Conservation (phyloP, 2,797 vertebrate species). For the Leptodactylus fallax region DNA sequence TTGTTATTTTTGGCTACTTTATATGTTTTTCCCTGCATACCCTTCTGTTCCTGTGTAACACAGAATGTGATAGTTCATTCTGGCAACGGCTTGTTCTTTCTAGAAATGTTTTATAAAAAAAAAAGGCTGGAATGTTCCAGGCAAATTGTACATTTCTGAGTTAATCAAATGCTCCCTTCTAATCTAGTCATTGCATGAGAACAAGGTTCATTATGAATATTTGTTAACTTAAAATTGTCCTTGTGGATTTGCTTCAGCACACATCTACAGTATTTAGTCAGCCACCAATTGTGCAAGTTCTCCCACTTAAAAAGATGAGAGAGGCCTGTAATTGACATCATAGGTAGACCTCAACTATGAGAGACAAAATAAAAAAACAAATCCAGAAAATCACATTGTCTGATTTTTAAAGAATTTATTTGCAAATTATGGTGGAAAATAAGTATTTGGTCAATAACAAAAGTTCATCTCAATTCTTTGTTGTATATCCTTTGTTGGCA, state of each 20-base stretch:
- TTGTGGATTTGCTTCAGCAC: background rate
- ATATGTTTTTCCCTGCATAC: slow-evolving; percentile 33
- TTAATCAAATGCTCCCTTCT: background rate
- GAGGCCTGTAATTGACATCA: too few species aligned
- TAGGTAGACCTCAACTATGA: too few species aligned
- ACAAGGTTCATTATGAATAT: background rate
- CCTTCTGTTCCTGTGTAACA: slow-evolving; percentile 17
- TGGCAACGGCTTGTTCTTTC: slow-evolving; percentile 8
- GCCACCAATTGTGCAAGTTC: too few species aligned
- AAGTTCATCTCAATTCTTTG: too few species aligned
- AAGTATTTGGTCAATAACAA: too few species aligned
- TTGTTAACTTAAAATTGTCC: background rate
- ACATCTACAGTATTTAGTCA: too few species aligned
- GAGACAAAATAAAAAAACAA: too few species aligned
- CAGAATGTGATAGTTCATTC: slow-evolving; percentile 26
- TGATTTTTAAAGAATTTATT: too few species aligned
- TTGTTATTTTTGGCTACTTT: slow-evolving; percentile 47
- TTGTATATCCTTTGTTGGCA: too few species aligned
- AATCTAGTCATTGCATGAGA: background rate
- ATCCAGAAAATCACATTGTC: too few species aligned
- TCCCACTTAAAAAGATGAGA: too few species aligned
- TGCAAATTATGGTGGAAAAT: too few species aligned
- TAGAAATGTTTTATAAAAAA: slow-evolving; percentile 1
- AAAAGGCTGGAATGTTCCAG: background rate
- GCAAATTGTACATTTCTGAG: background rate